phyloP scores from a whole-genome alignment of 2,797 vertebrate species.

The Hylomyscus alleni region DNA sequence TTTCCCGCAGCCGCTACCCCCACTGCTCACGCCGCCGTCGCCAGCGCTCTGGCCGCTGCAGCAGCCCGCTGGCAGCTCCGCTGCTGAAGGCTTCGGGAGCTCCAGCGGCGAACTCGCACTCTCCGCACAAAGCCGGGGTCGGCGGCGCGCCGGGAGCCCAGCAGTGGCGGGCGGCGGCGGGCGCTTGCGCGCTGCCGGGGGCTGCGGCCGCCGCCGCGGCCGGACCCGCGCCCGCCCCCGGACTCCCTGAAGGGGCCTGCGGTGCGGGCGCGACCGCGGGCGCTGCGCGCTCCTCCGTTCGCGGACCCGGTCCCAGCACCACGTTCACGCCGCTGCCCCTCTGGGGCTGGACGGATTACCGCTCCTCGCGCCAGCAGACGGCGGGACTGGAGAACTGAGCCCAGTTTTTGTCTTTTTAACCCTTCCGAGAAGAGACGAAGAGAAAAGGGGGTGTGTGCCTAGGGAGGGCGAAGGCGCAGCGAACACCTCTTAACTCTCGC shows the following conservation, averaged over 20 bases:
- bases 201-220: slow-evolving; percentile 70
- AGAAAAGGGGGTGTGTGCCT: slow-evolving; percentile 85
- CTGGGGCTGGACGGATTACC: slow-evolving; percentile 94
- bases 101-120: slow-evolving; percentile 93
- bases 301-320: slow-evolving; percentile 76
- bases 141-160: slow-evolving; percentile 64
- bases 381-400: slow-evolving; percentile 88
- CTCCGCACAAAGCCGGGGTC: slow-evolving; percentile 90
- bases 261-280: slow-evolving; percentile 80
- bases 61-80: slow-evolving; percentile 89
- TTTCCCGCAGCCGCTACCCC: slow-evolving; percentile 82
- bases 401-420: slow-evolving; percentile 74
- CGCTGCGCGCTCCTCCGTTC: slow-evolving; percentile 80
- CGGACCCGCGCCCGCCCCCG: slow-evolving; percentile 78
- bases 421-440: slow-evolving; percentile 74
- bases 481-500: slow-evolving; percentile 81
- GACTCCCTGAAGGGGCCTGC: slow-evolving; percentile 82
- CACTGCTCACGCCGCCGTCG: slow-evolving; percentile 74
- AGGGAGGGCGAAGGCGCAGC: slow-evolving; percentile 76
- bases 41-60: slow-evolving; percentile 75
- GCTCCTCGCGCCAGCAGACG: slow-evolving; percentile 92
- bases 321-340: slow-evolving; percentile 84
- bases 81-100: slow-evolving; percentile 91
- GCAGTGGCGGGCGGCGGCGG: slow-evolving; percentile 79
- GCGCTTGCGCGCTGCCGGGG: slow-evolving; percentile 71